Conservation (phyloP, 2,797 vertebrate species). For the Petrocephalus schoutedeni region DNA sequence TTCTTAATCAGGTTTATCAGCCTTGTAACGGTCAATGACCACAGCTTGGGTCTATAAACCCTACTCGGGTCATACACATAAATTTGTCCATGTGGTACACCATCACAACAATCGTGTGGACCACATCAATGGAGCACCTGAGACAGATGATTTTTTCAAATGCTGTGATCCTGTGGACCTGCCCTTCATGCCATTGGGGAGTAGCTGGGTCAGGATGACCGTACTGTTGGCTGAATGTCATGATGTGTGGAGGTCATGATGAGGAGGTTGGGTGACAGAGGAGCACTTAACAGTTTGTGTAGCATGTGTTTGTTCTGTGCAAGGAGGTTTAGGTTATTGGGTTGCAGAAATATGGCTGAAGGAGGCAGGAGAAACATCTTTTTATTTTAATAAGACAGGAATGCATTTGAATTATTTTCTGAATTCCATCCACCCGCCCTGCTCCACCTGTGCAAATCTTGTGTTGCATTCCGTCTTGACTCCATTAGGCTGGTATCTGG, state of each 20-base stretch:
- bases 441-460: background rate
- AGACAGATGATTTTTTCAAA: background rate
- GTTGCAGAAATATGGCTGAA: background rate
- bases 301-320: background rate
- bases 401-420: background rate
- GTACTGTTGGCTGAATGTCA: slow-evolving; percentile 48
- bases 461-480: background rate
- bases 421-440: background rate
- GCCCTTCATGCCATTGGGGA: slow-evolving; percentile 15
- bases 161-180: slow-evolving; percentile 42
- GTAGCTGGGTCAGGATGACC: slow-evolving; percentile 59
- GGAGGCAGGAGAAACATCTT: background rate
- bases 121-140: background rate
- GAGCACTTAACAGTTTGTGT: background rate
- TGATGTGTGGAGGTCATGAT: slow-evolving; percentile 49
- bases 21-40: background rate
- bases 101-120: background rate
- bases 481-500: background rate
- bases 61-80: background rate
- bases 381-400: background rate
- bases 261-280: slow-evolving; percentile 6
- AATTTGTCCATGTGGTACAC: background rate
- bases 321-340: background rate
- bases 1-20: background rate
- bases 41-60: background rate